Conservation (phyloP, 37 sponge, comb jelly and placozoan genomes). For the Corticium candelabrum region DNA sequence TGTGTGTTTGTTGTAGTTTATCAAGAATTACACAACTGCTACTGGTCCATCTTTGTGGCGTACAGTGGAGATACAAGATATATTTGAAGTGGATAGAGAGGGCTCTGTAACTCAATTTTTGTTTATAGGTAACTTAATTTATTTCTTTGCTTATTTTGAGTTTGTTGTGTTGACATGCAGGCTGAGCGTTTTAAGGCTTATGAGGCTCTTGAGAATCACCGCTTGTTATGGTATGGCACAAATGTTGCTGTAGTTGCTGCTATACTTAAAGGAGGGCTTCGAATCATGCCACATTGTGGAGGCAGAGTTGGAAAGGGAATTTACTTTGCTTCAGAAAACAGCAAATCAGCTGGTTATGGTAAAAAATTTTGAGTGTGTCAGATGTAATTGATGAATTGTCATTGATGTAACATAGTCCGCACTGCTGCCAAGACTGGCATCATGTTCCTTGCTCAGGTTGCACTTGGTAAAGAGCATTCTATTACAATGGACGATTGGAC, state of each 20-base stretch:
- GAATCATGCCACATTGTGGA: constrained; percentile 93
- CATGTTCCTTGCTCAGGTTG: constrained; percentile 86
- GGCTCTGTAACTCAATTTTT: constrained; percentile 64
- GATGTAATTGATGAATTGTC: background rate
- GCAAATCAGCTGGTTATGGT: constrained; percentile 85
- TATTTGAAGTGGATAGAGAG: constrained; percentile 58
- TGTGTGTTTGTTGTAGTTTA: too few species aligned
- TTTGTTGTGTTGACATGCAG: background rate
- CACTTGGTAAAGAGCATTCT: constrained; percentile 66
- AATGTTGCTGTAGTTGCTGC: constrained; percentile 93
- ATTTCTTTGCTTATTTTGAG: background rate
- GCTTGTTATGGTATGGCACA: constrained; percentile 86
- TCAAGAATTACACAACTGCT: constrained; percentile 38
- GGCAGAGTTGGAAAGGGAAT: constrained; percentile 84
- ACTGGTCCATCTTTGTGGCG: constrained; percentile 21
- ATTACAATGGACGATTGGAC: constrained; percentile 59
- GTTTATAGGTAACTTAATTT: background rate
- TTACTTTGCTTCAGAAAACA: constrained; percentile 86
- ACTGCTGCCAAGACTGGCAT: constrained; percentile 48
- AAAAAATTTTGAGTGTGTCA: too few species aligned
- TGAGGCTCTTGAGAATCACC: constrained; percentile 33
- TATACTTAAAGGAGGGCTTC: constrained; percentile 68
- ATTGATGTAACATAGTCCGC: constrained; percentile 32
- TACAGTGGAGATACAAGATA: constrained; percentile 33
- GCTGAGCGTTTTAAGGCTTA: constrained; percentile 43